phyloP scores from a whole-genome alignment of 30 jellyfish, hydroid and myxozoan genomes.

The Hydractinia symbiolongicarpus region DNA sequence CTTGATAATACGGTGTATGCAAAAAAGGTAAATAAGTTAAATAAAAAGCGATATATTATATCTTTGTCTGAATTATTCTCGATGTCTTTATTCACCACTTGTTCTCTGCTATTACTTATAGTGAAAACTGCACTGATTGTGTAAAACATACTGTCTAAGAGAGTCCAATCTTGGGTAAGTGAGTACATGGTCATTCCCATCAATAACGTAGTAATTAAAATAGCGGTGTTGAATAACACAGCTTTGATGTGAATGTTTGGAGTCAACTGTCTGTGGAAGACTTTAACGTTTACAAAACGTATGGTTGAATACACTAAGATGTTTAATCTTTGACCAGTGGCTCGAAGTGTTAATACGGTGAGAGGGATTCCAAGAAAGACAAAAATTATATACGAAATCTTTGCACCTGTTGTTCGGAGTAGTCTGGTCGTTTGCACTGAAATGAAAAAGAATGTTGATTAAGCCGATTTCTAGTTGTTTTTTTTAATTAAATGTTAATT shows the following conservation, averaged over 20 bases:
- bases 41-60: constrained; percentile 58
- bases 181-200: constrained; percentile 54
- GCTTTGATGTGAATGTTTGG: constrained; percentile 87
- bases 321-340: constrained; percentile 95
- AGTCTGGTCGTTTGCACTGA: constrained; percentile 90
- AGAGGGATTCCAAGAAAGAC: constrained; percentile 87
- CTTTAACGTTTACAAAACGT: constrained; percentile 76
- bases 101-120: constrained; percentile 74
- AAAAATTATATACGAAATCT: constrained; percentile 78
- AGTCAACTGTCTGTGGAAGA: constrained; percentile 86
- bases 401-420: constrained; percentile 57
- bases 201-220: constrained; percentile 49
- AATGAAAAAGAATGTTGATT: neutral
- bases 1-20: constrained; percentile 78
- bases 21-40: constrained; percentile 53
- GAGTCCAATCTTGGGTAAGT: constrained; percentile 79
- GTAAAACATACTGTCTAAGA: constrained; percentile 50
- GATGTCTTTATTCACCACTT: constrained; percentile 39
- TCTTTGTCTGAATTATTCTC: constrained; percentile 62
- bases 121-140: constrained; percentile 70
- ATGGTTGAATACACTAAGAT: constrained; percentile 73
- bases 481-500: too few species aligned
- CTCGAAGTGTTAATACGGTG: constrained; percentile 78
- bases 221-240: constrained; percentile 45
- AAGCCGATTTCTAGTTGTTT: too few species aligned